phyloP scores from a whole-genome alignment of 2,888 invertebrate species.

The Dyspetes luteomarginatus region DNA sequence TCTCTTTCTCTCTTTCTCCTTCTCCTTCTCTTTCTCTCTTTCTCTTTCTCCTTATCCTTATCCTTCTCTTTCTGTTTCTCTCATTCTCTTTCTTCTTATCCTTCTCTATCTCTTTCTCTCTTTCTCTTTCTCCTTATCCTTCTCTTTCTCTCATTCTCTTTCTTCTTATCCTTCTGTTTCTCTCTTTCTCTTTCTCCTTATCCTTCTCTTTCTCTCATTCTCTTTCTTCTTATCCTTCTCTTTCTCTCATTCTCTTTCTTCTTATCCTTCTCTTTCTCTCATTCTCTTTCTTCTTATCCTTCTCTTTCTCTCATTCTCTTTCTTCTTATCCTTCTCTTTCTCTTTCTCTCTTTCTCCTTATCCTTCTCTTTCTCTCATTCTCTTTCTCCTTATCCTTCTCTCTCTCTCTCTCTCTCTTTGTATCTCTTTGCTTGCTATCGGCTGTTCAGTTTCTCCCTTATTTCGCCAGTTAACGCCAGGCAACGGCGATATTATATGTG shows the following conservation, averaged over 20 bases:
- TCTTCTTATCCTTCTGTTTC: too few species aligned
- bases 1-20: neutral
- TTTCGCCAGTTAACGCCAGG: conserved; percentile 34
- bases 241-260: too few species aligned
- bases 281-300: neutral
- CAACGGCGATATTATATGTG: conserved; percentile 1
- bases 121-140: conserved; percentile 14
- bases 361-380: too few species aligned
- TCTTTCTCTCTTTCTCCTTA: too few species aligned
- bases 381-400: neutral
- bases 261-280: too few species aligned
- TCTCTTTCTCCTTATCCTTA: neutral
- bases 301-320: too few species aligned
- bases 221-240: conserved; percentile 21
- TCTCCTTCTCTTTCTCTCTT: conserved; percentile 18
- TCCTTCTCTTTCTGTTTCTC: conserved; percentile 21
- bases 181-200: conserved; percentile 9
- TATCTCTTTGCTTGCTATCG: conserved; percentile 18
- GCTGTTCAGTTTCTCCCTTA: conserved; percentile 50
- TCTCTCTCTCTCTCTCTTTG: too few species aligned
- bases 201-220: too few species aligned
- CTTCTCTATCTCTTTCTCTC: conserved; percentile 19
- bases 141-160: conserved; percentile 13
- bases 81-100: too few species aligned
- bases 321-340: conserved; percentile 19